Evolutionary conservation across 1,140 invertebrate genomes (phyloP).

Genomic region (Drosophila albomicans): DNA sequence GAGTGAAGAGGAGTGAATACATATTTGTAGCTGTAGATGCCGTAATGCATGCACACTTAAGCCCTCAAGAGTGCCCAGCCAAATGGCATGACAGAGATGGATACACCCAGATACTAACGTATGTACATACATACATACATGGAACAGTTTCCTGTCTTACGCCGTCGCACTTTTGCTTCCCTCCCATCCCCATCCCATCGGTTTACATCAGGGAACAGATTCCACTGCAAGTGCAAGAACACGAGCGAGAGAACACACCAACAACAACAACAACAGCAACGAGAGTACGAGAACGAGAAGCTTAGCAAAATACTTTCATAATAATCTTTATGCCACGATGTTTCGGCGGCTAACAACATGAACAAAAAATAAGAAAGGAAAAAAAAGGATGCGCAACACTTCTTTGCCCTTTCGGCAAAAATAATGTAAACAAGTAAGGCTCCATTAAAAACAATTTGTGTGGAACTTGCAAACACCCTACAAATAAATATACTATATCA

Average conservation of each 20-base stretch:
- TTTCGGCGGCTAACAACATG: conserved; percentile 47
- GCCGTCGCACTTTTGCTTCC: not conserved
- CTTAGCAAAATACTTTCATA: conserved; percentile 80
- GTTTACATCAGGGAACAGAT: not conserved
- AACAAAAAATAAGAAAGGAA: conserved; percentile 39
- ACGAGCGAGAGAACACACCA: too few relatives aligned
- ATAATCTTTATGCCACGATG: conserved; percentile 78
- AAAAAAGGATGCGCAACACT: conserved; percentile 8
- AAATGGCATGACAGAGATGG: conserved; percentile 72
- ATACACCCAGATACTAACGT: conserved; percentile 52
- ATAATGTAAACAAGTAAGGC: not conserved
- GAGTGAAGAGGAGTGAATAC: not conserved
- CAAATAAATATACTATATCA: not conserved
- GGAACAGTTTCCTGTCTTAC: not conserved
- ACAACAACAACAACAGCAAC: too few relatives aligned
- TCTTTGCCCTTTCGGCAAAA: not conserved
- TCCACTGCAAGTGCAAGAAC: conserved; percentile 16
- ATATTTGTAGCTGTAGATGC: conserved; percentile 22
- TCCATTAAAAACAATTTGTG: not conserved
- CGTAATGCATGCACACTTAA: conserved; percentile 74
- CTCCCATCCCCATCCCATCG: conserved; percentile 1
- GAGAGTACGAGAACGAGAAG: conserved; percentile 46
- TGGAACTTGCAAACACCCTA: not conserved
- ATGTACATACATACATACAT: conserved; percentile 7
- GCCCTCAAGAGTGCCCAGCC: conserved; percentile 67